Evolutionary conservation across 2,888 invertebrate species (phyloP).

Genomic region (Halictus ligatus): DNA sequence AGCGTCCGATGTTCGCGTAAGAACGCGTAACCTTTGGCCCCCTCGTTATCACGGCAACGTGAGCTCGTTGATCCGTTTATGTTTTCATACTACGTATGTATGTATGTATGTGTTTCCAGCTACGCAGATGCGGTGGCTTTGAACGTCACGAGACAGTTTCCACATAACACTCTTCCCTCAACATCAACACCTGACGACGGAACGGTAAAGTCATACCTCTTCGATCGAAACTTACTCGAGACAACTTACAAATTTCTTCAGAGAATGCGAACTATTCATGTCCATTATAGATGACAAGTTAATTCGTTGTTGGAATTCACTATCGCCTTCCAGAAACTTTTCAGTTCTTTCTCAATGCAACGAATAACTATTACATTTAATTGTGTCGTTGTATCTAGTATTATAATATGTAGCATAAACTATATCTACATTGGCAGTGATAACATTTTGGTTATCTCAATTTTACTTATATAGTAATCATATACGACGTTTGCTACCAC

Average conservation of each 20-base stretch:
- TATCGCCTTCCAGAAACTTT: no score
- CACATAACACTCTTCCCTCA: constrained; percentile 64
- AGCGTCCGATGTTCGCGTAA: not conserved
- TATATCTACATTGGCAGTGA: not conserved
- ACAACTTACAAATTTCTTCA: not conserved
- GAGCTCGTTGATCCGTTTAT: not conserved
- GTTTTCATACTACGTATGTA: not conserved
- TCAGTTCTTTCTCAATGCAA: no score
- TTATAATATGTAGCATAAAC: no score
- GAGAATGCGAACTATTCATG: no score
- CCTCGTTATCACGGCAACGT: constrained; percentile 12
- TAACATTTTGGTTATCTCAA: not conserved
- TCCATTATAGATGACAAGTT: no score
- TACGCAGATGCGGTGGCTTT: constrained; percentile 60
- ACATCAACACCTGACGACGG: constrained; percentile 47
- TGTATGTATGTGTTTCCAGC: constrained; percentile 40
- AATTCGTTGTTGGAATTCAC: no score
- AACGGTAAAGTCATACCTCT: constrained; percentile 59
- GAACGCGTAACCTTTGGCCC: constrained; percentile 22
- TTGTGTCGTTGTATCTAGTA: no score
- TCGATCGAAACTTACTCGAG: no score
- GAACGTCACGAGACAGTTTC: constrained; percentile 58
- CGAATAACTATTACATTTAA: no score
- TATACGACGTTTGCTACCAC: no score
- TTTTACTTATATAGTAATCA: not conserved